Percentiles rank a stretch among this genome's conserved stretches.
Conservation (phyloP, 2,888 invertebrate genomes). For the Campoplex nolae region DNA sequence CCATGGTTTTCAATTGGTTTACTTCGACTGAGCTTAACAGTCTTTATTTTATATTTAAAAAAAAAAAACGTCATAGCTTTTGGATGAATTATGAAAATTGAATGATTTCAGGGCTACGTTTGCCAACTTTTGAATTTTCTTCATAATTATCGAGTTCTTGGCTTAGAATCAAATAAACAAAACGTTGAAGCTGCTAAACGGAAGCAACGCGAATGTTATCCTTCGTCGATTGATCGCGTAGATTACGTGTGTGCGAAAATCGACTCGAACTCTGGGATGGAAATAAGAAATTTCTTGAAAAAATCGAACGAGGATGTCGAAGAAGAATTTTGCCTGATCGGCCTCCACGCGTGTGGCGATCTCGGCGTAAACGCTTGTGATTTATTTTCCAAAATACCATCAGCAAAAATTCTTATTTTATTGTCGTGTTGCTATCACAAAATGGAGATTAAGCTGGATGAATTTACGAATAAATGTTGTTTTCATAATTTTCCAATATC, state of each 20-base stretch:
- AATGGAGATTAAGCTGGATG: slow-evolving; percentile 80
- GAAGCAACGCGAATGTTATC: slow-evolving; percentile 86
- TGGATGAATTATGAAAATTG: slow-evolving; percentile 64
- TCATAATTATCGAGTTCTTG: slow-evolving; percentile 88
- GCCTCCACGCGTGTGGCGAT: slow-evolving; percentile 93
- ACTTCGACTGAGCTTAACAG: not conserved
- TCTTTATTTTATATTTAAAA: not conserved
- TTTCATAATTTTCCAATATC: slow-evolving; percentile 90
- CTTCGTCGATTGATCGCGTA: slow-evolving; percentile 85
- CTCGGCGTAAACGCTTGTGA: slow-evolving; percentile 89
- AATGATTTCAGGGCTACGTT: slow-evolving; percentile 88
- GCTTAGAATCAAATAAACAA: slow-evolving; percentile 88
- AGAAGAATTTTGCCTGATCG: slow-evolving; percentile 85
- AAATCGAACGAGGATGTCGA: slow-evolving; percentile 81
- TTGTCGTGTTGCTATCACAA: slow-evolving; percentile 94
- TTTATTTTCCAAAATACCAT: slow-evolving; percentile 87
- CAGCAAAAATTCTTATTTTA: slow-evolving; percentile 87
- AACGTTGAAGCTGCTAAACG: slow-evolving; percentile 87
- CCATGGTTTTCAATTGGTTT: not conserved
- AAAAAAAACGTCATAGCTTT: not conserved
- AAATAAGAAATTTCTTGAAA: slow-evolving; percentile 84
- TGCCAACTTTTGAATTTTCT: slow-evolving; percentile 88
- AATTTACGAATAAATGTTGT: slow-evolving; percentile 70
- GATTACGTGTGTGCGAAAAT: slow-evolving; percentile 87
- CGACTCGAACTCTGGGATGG: slow-evolving; percentile 85